Evolutionary conservation across 1,140 invertebrate genomes (phyloP), one percentile per base, ranked within the genome.

Genomic region (Melitaea cinxia): DNA sequence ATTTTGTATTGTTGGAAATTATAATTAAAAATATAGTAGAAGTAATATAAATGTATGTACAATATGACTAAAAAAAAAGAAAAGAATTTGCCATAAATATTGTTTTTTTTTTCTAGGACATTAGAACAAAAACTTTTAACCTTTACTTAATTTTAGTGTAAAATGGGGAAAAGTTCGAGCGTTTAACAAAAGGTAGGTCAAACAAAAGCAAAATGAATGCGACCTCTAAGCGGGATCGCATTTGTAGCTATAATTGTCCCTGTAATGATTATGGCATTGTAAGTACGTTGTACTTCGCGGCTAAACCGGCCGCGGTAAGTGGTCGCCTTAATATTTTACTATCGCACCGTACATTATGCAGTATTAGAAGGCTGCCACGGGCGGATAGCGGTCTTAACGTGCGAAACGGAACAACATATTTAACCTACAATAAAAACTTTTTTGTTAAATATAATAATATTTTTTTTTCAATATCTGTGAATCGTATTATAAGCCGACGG

Each of bases 191-290:
- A 57, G 54, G 54, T 57, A 57, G 39, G 61, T 56, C 53, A 63
- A 62, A 56, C 39, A 56, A 63, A 63, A 63, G 61, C 53, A 55
- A 63, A 63, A 56, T 47, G 61, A 49, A 56, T 47, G 61, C 61
- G 61, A 63, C 77, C 78, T 80, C 72, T 71, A 77, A 78, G 80
- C 70, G 65, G 73, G 77, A 80, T 76, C 72, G 65, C 53, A 74
- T 81, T 79, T 82, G 73, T 58, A 75, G 75, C 70, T 61, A 70
- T 86, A 84, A 86, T 85, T 87, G 80, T 80, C 73, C 65, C 59
- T 70, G 58, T 84, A 88, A 85, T 86, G 80, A 83, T 85, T 78
- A 82, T 84, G 82, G 83, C 83, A 86, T 86, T 88, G 83, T 86
- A 77, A 63, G 72, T 77, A 65, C 70, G 77, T 72, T 42, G 37